Evolutionary conservation across 1,140 invertebrate species (phyloP), one percentile per base, ranked within the genome.

Genomic region (Homarus americanus): DNA sequence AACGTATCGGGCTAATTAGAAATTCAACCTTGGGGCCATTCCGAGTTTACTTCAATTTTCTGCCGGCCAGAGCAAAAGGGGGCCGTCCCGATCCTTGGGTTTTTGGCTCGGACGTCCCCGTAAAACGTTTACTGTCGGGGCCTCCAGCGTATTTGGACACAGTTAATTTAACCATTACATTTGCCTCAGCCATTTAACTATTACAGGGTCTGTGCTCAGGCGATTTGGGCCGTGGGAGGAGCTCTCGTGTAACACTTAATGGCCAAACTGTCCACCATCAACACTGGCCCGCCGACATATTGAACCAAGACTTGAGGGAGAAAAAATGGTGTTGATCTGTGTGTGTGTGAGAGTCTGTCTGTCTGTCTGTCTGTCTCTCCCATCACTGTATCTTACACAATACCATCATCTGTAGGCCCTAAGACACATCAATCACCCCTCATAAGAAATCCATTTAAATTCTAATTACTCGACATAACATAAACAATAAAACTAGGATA

Each of bases 101-200:
- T 87, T 63, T 87, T 78, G 84, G 73, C 84, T 87, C 78, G 49
- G 73, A 53, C n/a, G 34, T 38, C 72, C 40, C 72, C 41, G 41
- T 78, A 63, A 83, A 83, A 87, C 32, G 72, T 73, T 85, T 75
- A 73, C 83, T 28, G 38, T 83, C 41, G 66, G 69, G 24, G 53
- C 20, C n/a, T 20, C 80, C 80, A 34, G n/a, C n/a, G 34, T 63
- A n/a, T 87, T 87, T 87, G 84, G 53, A 58, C 73, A 20, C 72
- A 87, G 41, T 78, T 87, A 87, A 78, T 87, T 87, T 78, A 49
- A 38, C 84, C 72, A 87, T 87, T 87, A 78, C 84, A 87, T 87
- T 87, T 87, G 84, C 72, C 84, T 76, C 58, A 58, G 80, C 80
- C 80, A 69, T 83, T 83, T 83, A 66, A 83, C 80, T 83, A 83